Base-by-base conservation (phyloP, 2,113 vertebrate genomes). In the Rhinichthys klamathensis region DNA sequence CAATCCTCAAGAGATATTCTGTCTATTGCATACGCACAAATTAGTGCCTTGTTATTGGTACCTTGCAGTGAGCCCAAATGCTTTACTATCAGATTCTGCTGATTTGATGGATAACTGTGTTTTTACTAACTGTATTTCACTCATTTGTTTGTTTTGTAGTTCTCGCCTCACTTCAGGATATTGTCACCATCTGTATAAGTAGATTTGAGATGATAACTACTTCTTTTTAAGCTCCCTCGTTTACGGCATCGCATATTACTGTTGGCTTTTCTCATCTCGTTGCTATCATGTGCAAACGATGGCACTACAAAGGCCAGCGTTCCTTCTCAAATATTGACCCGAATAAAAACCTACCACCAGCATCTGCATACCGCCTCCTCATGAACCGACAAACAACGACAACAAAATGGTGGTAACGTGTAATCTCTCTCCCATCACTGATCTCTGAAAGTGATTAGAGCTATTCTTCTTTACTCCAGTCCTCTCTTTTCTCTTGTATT, bases 261-360 rank as follows among this genome's bases (percentile, higher is more conserved):
- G 87, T 83, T 90, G 81, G 84, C 90, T 89, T 92, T 90, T 87
- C 87, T 82, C 89, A 86, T 90, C 74, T 2, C 79, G 70, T 84
- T 90, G 86, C 89, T 77, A 63, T 91, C 89, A 90, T 92, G 91
- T 92, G 90, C 13, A 73, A 87, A 88, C 63, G 35, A 77, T 75
- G 84, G 83, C 89, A 92, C 91, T 89, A 92, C 93, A 90, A 92
- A 91, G 88, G 88, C 79, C 27, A 72, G 63, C 23, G 69, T 75
- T 74, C 41, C 70, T 91, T 85, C 77, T 93, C 92, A 94, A 93
- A 94, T 94, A 94, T 93, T 94, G 91, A 93, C 92, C 83, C 41
- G 77, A 60, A 49, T 70, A 5, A 77, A 67, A 69, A 56, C 54
- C 27, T 13, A 18, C 61, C 81, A 63, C 83, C 70, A 87, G 84